phyloP scores from a whole-genome alignment of 2,888 invertebrate species.

The Xylophagus ater region DNA sequence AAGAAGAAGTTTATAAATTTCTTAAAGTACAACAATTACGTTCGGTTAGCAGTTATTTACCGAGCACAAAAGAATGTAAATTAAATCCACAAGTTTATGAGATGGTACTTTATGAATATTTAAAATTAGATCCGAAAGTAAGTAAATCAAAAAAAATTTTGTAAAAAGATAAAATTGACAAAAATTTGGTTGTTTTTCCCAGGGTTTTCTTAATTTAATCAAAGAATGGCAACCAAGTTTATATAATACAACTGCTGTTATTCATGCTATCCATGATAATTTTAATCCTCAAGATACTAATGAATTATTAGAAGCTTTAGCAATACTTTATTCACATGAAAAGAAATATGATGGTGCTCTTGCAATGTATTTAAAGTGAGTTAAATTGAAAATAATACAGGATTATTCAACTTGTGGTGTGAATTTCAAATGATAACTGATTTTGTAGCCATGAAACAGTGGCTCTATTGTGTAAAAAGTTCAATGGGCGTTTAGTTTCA shows the following conservation, averaged over 20 bases:
- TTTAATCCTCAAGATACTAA: constrained; percentile 62
- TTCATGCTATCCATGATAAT: constrained; percentile 76
- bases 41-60: constrained; percentile 69
- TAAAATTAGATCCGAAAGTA: constrained; percentile 66
- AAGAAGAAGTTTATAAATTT: constrained; percentile 84
- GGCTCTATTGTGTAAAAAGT: too few relatives aligned
- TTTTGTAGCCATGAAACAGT: too few relatives aligned
- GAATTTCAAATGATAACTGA: too few relatives aligned
- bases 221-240: constrained; percentile 80
- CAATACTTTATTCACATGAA: constrained; percentile 77
- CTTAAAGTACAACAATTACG: constrained; percentile 69
- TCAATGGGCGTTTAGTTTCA: too few relatives aligned
- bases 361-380: constrained; percentile 75
- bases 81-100: constrained; percentile 82
- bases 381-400: constrained; percentile 8
- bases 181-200: constrained; percentile 20
- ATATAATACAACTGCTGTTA: constrained; percentile 72
- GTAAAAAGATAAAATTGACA: neutral
- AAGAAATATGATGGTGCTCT: constrained; percentile 85
- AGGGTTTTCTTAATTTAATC: constrained; percentile 71
- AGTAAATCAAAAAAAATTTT: constrained; percentile 8
- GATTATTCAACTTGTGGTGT: neutral
- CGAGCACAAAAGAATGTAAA: constrained; percentile 57
- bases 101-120: constrained; percentile 84
- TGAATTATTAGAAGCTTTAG: constrained; percentile 73